Conservation (phyloP, 2,797 vertebrate species). For the Oreonectes daqikongensis region DNA sequence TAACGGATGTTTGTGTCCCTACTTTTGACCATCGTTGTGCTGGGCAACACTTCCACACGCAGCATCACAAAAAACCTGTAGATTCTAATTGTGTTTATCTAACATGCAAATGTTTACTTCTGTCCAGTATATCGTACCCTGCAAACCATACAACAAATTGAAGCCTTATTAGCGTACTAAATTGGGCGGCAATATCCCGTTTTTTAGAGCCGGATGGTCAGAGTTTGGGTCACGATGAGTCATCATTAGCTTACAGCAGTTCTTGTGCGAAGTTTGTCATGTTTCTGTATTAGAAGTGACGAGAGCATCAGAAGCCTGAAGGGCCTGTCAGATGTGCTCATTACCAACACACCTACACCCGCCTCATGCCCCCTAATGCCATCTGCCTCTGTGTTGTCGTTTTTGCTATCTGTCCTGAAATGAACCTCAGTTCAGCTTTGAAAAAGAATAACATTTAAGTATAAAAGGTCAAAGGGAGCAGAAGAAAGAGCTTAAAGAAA, state of each 20-base stretch:
- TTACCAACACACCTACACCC: constrained; percentile 33
- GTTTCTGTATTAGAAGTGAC: constrained; percentile 67
- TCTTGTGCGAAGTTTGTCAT: constrained; percentile 60
- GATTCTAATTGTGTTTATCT: too few species aligned
- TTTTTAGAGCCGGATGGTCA: not conserved
- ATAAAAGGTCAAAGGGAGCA: not conserved
- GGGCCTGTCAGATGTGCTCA: constrained; percentile 49
- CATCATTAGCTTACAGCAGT: constrained; percentile 73
- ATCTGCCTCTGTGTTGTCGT: not conserved
- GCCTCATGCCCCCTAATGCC: not conserved
- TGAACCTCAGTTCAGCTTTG: not conserved
- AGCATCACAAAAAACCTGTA: not conserved
- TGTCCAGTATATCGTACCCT: too few species aligned
- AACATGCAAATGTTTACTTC: too few species aligned
- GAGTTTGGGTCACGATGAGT: constrained; percentile 62
- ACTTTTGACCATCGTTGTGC: constrained; percentile 5
- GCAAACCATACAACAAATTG: not conserved
- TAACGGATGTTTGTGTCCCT: constrained; percentile 2
- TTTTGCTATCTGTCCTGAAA: not conserved
- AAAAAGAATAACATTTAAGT: not conserved
- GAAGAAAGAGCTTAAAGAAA: too few species aligned
- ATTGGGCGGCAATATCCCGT: not conserved
- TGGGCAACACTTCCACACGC: too few species aligned
- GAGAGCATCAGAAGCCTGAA: constrained; percentile 60
- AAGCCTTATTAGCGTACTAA: not conserved